Evolutionary conservation across 2,888 invertebrate genomes (phyloP).

Genomic region (Doris montereyensis): DNA sequence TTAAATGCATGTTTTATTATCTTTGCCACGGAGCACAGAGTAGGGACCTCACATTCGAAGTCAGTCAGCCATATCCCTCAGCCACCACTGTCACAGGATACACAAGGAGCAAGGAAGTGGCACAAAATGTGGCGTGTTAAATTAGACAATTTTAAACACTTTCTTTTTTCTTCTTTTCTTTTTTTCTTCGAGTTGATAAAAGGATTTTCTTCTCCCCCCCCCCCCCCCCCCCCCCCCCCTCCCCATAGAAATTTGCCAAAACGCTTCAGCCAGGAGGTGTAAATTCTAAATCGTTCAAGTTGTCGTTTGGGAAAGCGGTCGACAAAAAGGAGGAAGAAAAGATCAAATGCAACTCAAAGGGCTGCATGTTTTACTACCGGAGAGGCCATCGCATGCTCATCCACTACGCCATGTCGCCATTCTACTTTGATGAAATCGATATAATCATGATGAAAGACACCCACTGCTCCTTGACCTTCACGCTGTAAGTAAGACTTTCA

Average conservation of each 20-base stretch:
- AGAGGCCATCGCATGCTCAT: slow-evolving; percentile 36
- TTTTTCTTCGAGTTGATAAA: neutral
- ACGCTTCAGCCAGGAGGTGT: slow-evolving; percentile 50
- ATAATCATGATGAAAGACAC: slow-evolving; percentile 38
- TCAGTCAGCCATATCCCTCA: too few species aligned
- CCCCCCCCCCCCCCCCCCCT: neutral
- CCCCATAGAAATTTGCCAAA: slow-evolving; percentile 50
- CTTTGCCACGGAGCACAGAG: too few species aligned
- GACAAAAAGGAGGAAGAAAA: slow-evolving; percentile 22
- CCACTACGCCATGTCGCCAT: slow-evolving; percentile 40
- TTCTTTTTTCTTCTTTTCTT: neutral
- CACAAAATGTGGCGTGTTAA: neutral
- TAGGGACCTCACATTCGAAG: too few species aligned
- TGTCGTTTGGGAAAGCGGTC: slow-evolving; percentile 6
- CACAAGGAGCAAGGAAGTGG: neutral
- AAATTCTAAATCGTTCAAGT: slow-evolving; percentile 33
- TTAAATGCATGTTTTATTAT: too few species aligned
- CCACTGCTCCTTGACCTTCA: slow-evolving; percentile 16
- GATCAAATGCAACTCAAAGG: slow-evolving; percentile 34
- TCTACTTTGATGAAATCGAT: slow-evolving; percentile 41
- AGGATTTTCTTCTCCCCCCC: neutral
- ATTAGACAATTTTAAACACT: neutral
- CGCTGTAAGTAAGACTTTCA: slow-evolving; percentile 44
- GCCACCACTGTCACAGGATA: too few species aligned
- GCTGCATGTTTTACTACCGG: slow-evolving; percentile 38